Percentiles rank a stretch among this genome's conserved stretches.
Evolutionary conservation across 53 echinoderm and acorn worm species (phyloP).

Genomic region (Holothuria scabra): DNA sequence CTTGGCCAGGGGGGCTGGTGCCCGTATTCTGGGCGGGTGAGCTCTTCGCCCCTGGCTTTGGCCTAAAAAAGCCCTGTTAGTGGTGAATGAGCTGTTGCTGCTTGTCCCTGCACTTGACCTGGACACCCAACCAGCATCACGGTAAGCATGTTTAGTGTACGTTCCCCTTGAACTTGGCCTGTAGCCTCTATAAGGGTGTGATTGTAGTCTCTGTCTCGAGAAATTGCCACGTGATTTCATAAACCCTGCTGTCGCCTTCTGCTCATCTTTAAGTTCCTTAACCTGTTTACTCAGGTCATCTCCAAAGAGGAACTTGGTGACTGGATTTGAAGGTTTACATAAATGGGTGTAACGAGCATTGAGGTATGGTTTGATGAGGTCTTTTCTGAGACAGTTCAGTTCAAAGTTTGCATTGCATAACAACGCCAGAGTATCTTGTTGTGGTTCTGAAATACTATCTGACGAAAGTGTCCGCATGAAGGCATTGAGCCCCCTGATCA

Average conservation of each 20-base stretch:
- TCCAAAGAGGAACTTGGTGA: constrained; percentile 42
- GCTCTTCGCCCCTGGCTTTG: too few species aligned
- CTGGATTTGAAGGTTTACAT: constrained; percentile 35
- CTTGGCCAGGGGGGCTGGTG: too few species aligned
- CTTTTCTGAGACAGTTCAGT: constrained; percentile 37
- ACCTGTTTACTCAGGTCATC: constrained; percentile 51
- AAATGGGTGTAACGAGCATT: constrained; percentile 23
- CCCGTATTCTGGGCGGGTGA: too few species aligned
- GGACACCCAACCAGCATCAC: background rate
- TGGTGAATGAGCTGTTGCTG: background rate
- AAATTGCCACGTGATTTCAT: constrained; percentile 11
- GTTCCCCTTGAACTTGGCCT: background rate
- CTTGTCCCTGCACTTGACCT: background rate
- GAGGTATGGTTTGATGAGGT: too few species aligned
- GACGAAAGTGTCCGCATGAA: background rate
- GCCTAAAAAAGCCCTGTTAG: background rate
- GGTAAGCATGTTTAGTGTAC: background rate
- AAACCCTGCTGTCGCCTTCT: constrained; percentile 33
- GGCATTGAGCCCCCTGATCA: too few species aligned
- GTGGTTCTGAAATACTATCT: too few species aligned
- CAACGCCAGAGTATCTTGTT: constrained; percentile 38
- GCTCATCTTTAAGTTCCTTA: constrained; percentile 47
- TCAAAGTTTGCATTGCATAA: constrained; percentile 45
- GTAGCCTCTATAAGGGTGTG: background rate
- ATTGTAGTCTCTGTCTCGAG: background rate